A percentile compares a stretch with the other conserved stretches of the same genome.
Evolutionary conservation across 2,888 invertebrate genomes (phyloP).

Genomic region (Amiota minor): DNA sequence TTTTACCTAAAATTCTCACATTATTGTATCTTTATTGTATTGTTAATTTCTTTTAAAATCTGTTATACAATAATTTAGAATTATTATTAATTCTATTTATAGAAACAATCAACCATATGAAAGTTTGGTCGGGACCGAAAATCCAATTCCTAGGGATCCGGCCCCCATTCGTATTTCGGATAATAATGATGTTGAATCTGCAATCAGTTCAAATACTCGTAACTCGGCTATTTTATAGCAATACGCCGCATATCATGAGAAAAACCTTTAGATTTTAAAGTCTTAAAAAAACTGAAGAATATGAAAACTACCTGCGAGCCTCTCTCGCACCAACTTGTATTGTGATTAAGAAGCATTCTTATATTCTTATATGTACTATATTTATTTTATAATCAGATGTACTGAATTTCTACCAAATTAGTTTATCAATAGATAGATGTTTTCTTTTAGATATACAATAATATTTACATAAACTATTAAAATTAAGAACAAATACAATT

Average conservation of each 20-base stretch:
- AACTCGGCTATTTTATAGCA: conserved; percentile 21
- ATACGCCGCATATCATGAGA: conserved; percentile 21
- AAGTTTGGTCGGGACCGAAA: conserved; percentile 32
- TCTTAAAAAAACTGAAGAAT: too few relatives aligned
- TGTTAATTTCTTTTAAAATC: too few relatives aligned
- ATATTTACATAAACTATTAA: conserved; percentile 11
- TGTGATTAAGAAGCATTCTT: neutral
- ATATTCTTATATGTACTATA: neutral
- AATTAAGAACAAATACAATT: neutral
- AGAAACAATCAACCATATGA: conserved; percentile 46
- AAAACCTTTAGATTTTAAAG: conserved; percentile 23
- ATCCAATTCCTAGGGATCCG: neutral
- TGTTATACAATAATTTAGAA: too few relatives aligned
- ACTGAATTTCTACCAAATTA: neutral
- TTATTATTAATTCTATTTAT: conserved; percentile 25
- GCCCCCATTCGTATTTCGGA: conserved; percentile 21
- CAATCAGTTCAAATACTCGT: neutral
- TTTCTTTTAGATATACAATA: too few relatives aligned
- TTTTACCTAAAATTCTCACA: too few relatives aligned
- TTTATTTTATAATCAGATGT: neutral
- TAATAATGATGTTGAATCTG: neutral
- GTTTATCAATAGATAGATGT: neutral
- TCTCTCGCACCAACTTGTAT: neutral
- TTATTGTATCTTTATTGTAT: too few relatives aligned
- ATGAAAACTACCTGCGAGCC: neutral